phyloP scores from a whole-genome alignment of 1,140 invertebrate species.

The Melanaphis sacchari region DNA sequence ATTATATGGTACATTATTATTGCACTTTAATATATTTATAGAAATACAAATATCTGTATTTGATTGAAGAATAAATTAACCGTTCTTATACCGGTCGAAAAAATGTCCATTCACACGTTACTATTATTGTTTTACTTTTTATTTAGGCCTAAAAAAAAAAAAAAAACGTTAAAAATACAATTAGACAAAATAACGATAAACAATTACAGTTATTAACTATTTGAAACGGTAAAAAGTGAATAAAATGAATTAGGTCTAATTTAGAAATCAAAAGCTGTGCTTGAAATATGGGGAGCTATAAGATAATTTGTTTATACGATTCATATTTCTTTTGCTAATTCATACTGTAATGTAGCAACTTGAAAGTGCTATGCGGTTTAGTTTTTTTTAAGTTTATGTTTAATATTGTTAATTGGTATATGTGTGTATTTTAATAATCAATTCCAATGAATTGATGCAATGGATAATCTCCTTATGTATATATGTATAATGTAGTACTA shows the following conservation, averaged over 20 bases:
- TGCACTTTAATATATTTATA: not conserved
- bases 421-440: not conserved
- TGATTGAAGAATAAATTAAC: not conserved
- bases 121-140: not conserved
- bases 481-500: not conserved
- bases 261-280: not conserved
- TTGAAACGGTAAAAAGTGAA: not conserved
- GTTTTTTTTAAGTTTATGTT: not conserved
- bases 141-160: constrained; percentile 12
- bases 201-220: not conserved
- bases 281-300: not conserved
- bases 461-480: not conserved
- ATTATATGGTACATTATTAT: not conserved
- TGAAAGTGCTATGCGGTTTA: too few species aligned
- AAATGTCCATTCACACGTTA: not conserved
- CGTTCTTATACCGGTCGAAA: not conserved
- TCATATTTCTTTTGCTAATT: not conserved
- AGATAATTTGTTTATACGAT: not conserved
- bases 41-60: not conserved
- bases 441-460: not conserved
- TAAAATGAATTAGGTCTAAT: not conserved
- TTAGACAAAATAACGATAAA: not conserved
- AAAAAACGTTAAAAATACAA: constrained; percentile 11
- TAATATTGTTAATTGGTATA: not conserved
- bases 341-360: not conserved